phyloP scores from a whole-genome alignment of 2,888 invertebrate species.

The Onthophagus sagittarius region DNA sequence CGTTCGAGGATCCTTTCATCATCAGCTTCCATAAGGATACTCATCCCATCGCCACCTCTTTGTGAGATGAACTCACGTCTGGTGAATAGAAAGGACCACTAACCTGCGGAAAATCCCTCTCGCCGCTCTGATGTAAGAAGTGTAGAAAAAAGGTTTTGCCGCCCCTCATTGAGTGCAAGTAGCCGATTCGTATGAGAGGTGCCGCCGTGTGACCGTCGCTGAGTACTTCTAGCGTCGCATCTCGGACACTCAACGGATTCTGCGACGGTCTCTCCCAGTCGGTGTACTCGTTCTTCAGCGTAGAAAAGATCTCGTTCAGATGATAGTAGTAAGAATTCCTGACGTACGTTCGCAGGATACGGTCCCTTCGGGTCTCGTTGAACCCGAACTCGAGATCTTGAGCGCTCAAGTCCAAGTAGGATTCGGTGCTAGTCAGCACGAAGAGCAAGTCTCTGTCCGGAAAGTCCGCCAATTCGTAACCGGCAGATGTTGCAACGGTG shows the following conservation, averaged over 20 bases:
- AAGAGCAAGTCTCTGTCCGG: constrained; percentile 78
- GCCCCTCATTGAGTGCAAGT: constrained; percentile 73
- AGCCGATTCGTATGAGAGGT: constrained; percentile 74
- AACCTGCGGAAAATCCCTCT: constrained; percentile 76
- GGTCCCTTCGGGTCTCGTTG: constrained; percentile 81
- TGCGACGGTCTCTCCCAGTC: constrained; percentile 91
- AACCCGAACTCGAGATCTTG: constrained; percentile 88
- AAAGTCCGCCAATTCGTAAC: constrained; percentile 78
- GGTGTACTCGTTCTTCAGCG: constrained; percentile 90
- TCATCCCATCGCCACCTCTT: neutral
- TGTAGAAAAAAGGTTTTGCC: constrained; percentile 84
- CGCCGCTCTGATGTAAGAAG: constrained; percentile 80
- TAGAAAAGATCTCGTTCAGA: constrained; percentile 91
- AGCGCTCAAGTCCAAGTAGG: constrained; percentile 76
- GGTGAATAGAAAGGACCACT: constrained; percentile 24
- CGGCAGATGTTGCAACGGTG: constrained; percentile 67
- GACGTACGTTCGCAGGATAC: constrained; percentile 86
- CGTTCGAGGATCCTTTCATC: neutral
- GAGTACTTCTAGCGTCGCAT: constrained; percentile 78
- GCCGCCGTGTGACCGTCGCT: constrained; percentile 92
- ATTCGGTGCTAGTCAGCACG: constrained; percentile 78
- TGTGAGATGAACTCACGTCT: neutral
- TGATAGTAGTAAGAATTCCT: constrained; percentile 94
- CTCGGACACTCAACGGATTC: constrained; percentile 81
- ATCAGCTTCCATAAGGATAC: neutral